A percentile compares a stretch with the other conserved stretches of the same genome.
These are phyloP conservation scores for Platerodrilus igneus DNA, from an alignment of 2,888 invertebrate species.

Conservation along the genomic window DNA sequence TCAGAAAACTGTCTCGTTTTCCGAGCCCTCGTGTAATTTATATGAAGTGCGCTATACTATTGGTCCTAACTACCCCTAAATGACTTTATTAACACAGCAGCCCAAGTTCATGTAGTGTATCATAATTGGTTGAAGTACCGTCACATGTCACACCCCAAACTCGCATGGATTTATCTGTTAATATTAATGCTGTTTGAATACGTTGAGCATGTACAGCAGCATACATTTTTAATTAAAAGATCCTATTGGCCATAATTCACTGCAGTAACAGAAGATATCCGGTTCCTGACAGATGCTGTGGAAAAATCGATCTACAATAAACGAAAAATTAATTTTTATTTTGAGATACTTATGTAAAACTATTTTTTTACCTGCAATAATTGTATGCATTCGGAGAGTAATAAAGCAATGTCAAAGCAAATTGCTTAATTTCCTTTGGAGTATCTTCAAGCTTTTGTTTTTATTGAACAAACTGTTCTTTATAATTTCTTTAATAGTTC, in stretches of 20 bases:
- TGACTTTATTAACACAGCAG: too few relatives aligned
- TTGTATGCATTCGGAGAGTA: slow-evolving; percentile 8
- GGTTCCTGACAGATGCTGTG: slow-evolving; percentile 3
- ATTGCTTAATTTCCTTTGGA: slow-evolving; percentile 2
- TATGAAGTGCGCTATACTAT: too few relatives aligned
- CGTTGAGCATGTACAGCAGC: too few relatives aligned
- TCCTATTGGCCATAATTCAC: neutral
- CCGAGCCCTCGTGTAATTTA: too few relatives aligned
- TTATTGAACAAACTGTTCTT: slow-evolving; percentile 4
- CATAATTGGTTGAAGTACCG: too few relatives aligned
- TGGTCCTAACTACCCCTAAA: too few relatives aligned
- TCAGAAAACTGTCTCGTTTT: too few relatives aligned
- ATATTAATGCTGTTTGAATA: too few relatives aligned
- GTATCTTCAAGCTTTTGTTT: slow-evolving; percentile 1
- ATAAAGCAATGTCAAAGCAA: slow-evolving; percentile 7
- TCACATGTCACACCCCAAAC: too few relatives aligned
- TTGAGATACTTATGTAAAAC: neutral
- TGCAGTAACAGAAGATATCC: slow-evolving; percentile 7
- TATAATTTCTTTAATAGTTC: slow-evolving; percentile 1
- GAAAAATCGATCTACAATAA: slow-evolving; percentile 1
- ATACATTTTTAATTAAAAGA: too few relatives aligned
- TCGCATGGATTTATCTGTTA: too few relatives aligned
- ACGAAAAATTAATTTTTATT: neutral
- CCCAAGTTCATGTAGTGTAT: too few relatives aligned
- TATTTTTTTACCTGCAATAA: slow-evolving; percentile 5